Evolutionary conservation across 1,140 invertebrate species (phyloP).

Genomic region (Drosophila ficusphila): DNA sequence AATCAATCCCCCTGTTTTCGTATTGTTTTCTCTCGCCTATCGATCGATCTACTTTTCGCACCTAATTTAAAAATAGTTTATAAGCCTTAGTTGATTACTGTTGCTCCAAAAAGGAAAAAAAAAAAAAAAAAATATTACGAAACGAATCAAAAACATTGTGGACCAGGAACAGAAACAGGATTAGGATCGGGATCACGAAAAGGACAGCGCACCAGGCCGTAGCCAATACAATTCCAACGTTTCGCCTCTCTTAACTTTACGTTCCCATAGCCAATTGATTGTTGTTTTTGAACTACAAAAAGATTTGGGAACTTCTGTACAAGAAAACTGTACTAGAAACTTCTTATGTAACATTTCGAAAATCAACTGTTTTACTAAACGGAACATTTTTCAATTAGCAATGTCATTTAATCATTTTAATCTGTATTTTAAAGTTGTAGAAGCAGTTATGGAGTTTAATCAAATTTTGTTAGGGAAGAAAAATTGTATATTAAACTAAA

Average conservation of each 20-base stretch:
- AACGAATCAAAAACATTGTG: conserved; percentile 13
- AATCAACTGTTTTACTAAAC: too few species aligned
- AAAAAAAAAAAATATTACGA: background rate
- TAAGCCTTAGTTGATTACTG: conserved; percentile 68
- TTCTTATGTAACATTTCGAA: too few species aligned
- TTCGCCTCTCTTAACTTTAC: conserved; percentile 29
- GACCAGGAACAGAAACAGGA: conserved; percentile 22
- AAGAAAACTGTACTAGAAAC: background rate
- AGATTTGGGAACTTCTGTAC: background rate
- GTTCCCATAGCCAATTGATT: conserved; percentile 60
- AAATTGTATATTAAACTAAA: too few species aligned
- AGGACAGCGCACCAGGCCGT: conserved; percentile 18
- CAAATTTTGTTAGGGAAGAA: too few species aligned
- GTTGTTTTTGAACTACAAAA: conserved; percentile 35
- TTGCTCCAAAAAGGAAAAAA: conserved; percentile 13
- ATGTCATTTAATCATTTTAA: too few species aligned
- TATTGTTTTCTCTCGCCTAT: conserved; percentile 26
- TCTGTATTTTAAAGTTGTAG: too few species aligned
- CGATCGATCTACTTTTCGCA: conserved; percentile 30
- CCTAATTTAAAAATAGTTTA: conserved; percentile 60
- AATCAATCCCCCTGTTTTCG: conserved; percentile 19
- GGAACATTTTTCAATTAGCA: too few species aligned
- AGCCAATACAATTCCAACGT: conserved; percentile 13
- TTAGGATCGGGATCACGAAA: conserved; percentile 12
- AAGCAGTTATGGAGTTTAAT: too few species aligned